Conservation (phyloP, 2,888 invertebrate genomes). For the Chymomyza procnemis region DNA sequence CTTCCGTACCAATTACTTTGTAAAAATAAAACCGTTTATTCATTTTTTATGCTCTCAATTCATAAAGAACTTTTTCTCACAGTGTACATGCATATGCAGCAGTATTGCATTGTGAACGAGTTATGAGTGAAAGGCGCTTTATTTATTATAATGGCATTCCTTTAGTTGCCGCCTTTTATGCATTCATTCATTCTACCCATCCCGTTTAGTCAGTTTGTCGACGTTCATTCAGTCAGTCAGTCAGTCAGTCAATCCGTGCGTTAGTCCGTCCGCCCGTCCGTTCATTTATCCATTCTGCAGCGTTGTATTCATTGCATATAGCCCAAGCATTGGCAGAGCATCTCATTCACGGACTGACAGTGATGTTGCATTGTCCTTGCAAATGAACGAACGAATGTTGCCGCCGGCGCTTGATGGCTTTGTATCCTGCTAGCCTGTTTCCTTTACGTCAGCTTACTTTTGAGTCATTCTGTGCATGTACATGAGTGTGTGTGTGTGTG, state of each 20-base stretch:
- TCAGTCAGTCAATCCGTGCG: not conserved
- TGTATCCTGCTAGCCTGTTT: not conserved
- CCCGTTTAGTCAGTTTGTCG: conserved; percentile 30
- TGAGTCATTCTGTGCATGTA: not conserved
- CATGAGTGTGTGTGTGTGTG: too few relatives aligned
- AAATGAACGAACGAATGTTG: conserved; percentile 67
- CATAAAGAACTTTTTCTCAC: not conserved
- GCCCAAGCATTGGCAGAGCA: not conserved
- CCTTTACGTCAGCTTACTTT: conserved; percentile 1
- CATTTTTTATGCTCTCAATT: not conserved
- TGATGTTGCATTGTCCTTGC: conserved; percentile 70
- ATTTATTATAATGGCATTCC: conserved; percentile 71
- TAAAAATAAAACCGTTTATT: not conserved
- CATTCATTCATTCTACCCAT: conserved; percentile 25
- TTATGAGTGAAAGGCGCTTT: conserved; percentile 71
- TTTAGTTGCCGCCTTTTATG: conserved; percentile 2
- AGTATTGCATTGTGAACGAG: conserved; percentile 54
- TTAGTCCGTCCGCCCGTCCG: too few relatives aligned
- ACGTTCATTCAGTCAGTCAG: conserved; percentile 23
- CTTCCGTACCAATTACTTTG: not conserved
- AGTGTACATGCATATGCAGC: not conserved
- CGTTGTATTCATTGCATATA: conserved; percentile 5
- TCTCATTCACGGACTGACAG: conserved; percentile 10
- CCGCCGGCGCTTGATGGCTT: conserved; percentile 32
- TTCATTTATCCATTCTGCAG: conserved; percentile 33